Conservation (phyloP, 2,888 invertebrate species). For the Xanthorhoe designata region DNA sequence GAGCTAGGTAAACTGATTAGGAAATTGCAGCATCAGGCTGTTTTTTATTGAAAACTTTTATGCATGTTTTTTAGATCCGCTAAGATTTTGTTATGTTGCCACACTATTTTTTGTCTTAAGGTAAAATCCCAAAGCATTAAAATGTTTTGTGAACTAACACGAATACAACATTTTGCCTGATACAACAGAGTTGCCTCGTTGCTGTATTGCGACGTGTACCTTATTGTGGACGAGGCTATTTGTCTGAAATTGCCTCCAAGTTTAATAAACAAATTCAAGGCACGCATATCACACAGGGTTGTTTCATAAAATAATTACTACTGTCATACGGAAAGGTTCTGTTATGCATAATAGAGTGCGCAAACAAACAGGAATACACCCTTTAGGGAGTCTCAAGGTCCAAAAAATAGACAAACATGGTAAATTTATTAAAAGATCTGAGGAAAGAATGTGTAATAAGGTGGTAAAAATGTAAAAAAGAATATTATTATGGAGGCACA, state of each 20-base stretch:
- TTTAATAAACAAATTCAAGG: slow-evolving; percentile 34
- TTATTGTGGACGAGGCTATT: neutral
- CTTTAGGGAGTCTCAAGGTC: slow-evolving; percentile 19
- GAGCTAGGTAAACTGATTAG: slow-evolving; percentile 2
- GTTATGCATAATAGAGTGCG: slow-evolving; percentile 48
- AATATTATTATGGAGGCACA: no score
- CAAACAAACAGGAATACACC: slow-evolving; percentile 35
- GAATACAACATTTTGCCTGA: no score
- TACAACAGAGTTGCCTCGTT: no score
- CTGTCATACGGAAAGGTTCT: slow-evolving; percentile 50
- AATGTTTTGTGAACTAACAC: no score
- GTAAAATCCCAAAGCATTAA: no score
- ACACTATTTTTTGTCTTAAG: no score
- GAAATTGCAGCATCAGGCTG: neutral
- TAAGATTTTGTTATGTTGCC: no score
- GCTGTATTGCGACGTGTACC: neutral
- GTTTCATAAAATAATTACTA: slow-evolving; percentile 54
- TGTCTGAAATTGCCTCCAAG: slow-evolving; percentile 3
- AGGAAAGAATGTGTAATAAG: neutral
- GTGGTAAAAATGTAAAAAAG: neutral
- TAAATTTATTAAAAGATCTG: neutral
- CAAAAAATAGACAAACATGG: slow-evolving; percentile 1
- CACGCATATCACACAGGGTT: slow-evolving; percentile 46
- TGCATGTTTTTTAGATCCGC: no score
- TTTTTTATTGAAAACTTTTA: neutral